These are phyloP conservation scores for Pammene aurita DNA, from an alignment of 2,888 invertebrate species.

Conservation along the genomic window DNA sequence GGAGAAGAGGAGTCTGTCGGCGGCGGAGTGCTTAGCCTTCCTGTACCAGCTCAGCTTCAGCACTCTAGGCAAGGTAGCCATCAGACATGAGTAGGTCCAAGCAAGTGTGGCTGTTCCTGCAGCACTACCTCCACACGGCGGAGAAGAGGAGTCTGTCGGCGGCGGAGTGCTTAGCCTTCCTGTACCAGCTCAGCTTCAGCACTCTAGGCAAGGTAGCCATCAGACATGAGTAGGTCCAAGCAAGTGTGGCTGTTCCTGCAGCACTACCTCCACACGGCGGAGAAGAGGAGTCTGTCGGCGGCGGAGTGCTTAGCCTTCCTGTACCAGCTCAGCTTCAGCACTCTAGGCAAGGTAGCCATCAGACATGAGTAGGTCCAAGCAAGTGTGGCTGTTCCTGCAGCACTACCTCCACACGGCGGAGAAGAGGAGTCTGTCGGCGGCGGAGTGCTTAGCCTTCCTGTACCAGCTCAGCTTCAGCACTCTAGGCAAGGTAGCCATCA, in stretches of 20 bases:
- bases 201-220: too few species aligned
- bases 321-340: constrained; percentile 98
- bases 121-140: constrained; percentile 97
- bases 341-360: too few species aligned
- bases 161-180: constrained; percentile 95
- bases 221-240: constrained; percentile 95
- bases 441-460: constrained; percentile 97
- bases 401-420: constrained; percentile 97
- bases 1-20: constrained; percentile 91
- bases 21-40: constrained; percentile 96
- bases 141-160: constrained; percentile 93
- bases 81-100: constrained; percentile 96
- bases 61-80: too few species aligned
- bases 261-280: constrained; percentile 96
- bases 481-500: too few species aligned
- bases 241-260: constrained; percentile 98
- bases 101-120: constrained; percentile 97
- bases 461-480: constrained; percentile 98
- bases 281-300: constrained; percentile 92
- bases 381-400: constrained; percentile 98
- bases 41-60: constrained; percentile 98
- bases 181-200: constrained; percentile 98
- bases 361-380: constrained; percentile 94
- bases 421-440: constrained; percentile 91
- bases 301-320: constrained; percentile 97